Evolutionary conservation across 2,797 vertebrate genomes (phyloP), one percentile per base, ranked within the genome.

Genomic region (Eidolon dupreanum): DNA sequence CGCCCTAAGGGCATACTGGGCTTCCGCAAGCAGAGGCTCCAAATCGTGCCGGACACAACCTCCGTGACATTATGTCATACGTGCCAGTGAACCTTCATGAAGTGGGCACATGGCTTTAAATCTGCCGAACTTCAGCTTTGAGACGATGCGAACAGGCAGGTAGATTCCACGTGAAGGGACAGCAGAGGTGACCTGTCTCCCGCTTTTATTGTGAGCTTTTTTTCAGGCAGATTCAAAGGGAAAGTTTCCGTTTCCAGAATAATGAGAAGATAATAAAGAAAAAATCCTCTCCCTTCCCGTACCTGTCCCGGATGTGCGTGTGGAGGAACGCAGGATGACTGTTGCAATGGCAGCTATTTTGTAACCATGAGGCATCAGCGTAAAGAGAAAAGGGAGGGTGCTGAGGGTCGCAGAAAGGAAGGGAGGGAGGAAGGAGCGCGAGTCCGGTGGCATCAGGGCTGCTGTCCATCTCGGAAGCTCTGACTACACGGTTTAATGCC

Each of bases 401-500:
- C 5, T 24, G 12, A 53, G 12, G 5, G 4, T 8, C 8, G 33
- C 12, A 24, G 55, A 51, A 53, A 33, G 61, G 61, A 33, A 17
- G 11, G 4, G 16, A 36, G n/a, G 15, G 28, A 33, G 9, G n/a
- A 16, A 36, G 7, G 16, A 68, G 4, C 0, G 2, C 1, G 15
- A 16, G 22, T 5, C 3, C 5, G 6, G 5, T 3, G 12, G 2
- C 8, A 31, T 20, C 36, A 31, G 68, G 53, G 70, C 65, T 41
- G 2, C 55, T 59, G 8, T 7, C 33, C 43, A 1, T 19, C n/a
- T 5, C 8, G 43, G 20, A 20, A 53, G 89, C 20, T 6, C 43
- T 33, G 22, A 9, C 33, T 11, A 9, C 3, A 2, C 0, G 4
- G 2, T 1, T 41, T 55, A 38, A 15, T 9, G 5, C 1, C 41